Evolutionary conservation across 2,797 vertebrate species (phyloP).

Genomic region (Carduelis carduelis): DNA sequence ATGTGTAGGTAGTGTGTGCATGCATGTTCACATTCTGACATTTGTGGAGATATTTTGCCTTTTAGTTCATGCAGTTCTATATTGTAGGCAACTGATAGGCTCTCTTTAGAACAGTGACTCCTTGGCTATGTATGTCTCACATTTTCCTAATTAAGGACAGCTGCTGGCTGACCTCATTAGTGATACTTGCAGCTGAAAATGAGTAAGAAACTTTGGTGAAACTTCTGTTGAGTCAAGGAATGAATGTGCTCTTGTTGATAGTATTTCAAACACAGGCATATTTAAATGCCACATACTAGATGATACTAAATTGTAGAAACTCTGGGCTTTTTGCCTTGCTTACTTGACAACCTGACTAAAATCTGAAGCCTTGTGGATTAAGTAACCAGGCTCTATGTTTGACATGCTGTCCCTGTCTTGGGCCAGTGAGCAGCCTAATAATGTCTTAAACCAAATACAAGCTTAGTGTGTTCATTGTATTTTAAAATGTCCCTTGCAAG

Average conservation of each 20-base stretch:
- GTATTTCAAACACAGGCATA: not conserved
- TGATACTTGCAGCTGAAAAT: not conserved
- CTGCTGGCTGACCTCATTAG: not conserved
- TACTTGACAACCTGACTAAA: not conserved
- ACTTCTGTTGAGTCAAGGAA: not conserved
- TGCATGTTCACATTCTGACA: not conserved
- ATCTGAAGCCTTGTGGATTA: not conserved
- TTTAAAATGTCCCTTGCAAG: not conserved
- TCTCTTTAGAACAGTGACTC: not conserved
- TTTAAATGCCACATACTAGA: not conserved
- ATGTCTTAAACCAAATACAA: not conserved
- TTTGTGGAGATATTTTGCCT: not conserved
- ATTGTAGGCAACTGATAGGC: not conserved
- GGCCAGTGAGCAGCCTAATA: not conserved
- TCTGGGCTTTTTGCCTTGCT: not conserved
- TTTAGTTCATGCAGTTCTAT: not conserved
- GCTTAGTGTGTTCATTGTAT: not conserved
- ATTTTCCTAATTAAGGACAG: not conserved
- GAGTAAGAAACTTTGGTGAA: not conserved
- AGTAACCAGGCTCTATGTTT: not conserved
- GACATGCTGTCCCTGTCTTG: not conserved
- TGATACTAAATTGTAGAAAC: not conserved
- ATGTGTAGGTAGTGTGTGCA: not conserved
- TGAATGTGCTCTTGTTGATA: not conserved
- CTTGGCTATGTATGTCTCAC: not conserved